Conservation (phyloP, 2,113 vertebrate species). For the Oxyruncus cristatus region DNA sequence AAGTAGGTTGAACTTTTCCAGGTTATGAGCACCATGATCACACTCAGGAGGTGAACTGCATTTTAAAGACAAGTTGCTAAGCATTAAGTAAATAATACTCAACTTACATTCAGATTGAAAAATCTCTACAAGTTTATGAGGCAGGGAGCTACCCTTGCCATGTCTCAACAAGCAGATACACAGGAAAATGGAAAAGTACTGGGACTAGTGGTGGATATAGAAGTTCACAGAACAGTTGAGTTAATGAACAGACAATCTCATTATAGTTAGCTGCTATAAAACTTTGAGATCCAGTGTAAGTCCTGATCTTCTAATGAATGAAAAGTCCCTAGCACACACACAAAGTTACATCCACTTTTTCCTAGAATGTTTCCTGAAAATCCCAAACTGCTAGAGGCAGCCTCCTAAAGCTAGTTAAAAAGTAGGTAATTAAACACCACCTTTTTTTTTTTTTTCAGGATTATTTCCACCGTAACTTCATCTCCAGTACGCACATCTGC, state of each 20-base stretch:
- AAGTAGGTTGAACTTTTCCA: too few relatives aligned
- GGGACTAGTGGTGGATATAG: background rate
- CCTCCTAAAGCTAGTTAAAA: background rate
- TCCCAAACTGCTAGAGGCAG: background rate
- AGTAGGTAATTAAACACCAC: background rate
- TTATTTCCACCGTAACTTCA: background rate
- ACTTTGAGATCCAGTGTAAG: background rate
- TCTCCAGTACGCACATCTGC: background rate
- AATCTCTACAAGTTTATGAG: background rate
- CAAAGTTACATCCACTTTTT: background rate
- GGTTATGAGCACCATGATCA: background rate
- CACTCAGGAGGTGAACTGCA: background rate
- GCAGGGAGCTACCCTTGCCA: background rate
- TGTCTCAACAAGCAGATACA: background rate
- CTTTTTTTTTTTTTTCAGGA: background rate
- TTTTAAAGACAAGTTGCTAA: background rate
- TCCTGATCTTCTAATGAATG: background rate
- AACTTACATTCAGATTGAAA: background rate
- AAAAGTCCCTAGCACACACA: background rate
- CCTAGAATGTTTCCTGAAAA: background rate
- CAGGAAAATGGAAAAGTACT: rapidly evolving
- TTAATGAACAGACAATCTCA: background rate
- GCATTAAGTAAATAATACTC: background rate
- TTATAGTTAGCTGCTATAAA: background rate
- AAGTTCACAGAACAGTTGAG: rapidly evolving